These are phyloP conservation scores for Ctenicera cuprea DNA, from an alignment of 2,888 invertebrate genomes.

Conservation along the genomic window DNA sequence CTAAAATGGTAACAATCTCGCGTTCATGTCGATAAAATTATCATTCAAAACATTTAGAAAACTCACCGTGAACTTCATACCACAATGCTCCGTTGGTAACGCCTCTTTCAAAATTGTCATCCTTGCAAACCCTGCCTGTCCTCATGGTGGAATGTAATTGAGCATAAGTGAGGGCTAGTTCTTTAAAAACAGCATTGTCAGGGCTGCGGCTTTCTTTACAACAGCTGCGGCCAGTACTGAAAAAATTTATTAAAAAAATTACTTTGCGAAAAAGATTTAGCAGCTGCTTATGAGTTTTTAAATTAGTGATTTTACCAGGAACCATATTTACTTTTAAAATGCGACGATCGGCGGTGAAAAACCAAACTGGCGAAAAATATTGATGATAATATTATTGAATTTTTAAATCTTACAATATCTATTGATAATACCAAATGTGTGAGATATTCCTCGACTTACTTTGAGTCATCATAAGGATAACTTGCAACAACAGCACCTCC, in stretches of 20 bases:
- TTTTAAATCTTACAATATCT: neutral
- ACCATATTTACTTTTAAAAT: too few species aligned
- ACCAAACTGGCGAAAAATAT: too few species aligned
- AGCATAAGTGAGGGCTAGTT: constrained; percentile 86
- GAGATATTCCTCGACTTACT: neutral
- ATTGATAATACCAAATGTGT: neutral
- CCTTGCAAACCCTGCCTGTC: constrained; percentile 81
- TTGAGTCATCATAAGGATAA: constrained; percentile 95
- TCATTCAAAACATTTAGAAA: neutral
- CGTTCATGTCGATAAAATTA: neutral
- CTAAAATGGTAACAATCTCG: constrained; percentile 70
- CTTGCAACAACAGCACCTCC: constrained; percentile 99
- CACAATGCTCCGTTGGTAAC: constrained; percentile 95
- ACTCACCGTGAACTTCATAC: constrained; percentile 87
- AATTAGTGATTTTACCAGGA: too few species aligned
- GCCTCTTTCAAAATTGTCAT: constrained; percentile 85
- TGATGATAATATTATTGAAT: too few species aligned
- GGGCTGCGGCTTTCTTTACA: constrained; percentile 86
- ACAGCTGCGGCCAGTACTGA: constrained; percentile 77
- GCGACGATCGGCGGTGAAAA: too few species aligned
- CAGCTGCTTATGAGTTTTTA: too few species aligned
- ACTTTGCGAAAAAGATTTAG: too few species aligned
- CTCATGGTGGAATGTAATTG: constrained; percentile 85
- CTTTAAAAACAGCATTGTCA: constrained; percentile 87
- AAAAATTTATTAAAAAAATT: too few species aligned